Evolutionary conservation across 2,888 invertebrate genomes (phyloP).

Genomic region (Eurytoma adleriae): DNA sequence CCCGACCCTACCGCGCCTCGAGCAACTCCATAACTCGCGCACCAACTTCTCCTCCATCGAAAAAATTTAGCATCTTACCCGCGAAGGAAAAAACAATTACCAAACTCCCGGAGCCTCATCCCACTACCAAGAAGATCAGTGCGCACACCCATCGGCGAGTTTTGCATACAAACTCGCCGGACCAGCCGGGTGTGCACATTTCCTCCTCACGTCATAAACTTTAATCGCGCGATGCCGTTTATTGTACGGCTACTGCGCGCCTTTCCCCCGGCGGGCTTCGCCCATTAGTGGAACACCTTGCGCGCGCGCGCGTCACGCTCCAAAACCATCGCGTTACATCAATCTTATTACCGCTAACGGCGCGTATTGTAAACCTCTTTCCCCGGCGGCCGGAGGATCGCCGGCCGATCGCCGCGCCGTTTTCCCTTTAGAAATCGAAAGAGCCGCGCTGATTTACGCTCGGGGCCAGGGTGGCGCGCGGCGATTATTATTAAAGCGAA

Average conservation of each 20-base stretch:
- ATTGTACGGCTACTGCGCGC: conserved; percentile 11
- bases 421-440: conserved; percentile 54
- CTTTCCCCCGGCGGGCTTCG: conserved; percentile 40
- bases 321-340: conserved; percentile 74
- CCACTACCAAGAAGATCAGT: too few relatives aligned
- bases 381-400: background rate
- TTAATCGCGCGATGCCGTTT: conserved; percentile 30
- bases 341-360: conserved; percentile 72
- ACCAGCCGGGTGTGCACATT: conserved; percentile 2
- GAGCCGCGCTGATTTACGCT: conserved; percentile 25
- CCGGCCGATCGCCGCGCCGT: background rate
- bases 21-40: too few relatives aligned
- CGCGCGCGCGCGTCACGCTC: conserved; percentile 70
- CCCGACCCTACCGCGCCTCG: background rate
- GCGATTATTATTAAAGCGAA: background rate
- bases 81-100: too few relatives aligned
- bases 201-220: conserved; percentile 40
- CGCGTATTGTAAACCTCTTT: conserved; percentile 49
- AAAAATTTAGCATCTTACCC: too few relatives aligned
- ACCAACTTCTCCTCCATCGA: too few relatives aligned
- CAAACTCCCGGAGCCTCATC: too few relatives aligned
- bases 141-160: too few relatives aligned
- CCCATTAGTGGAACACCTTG: conserved; percentile 64
- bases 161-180: background rate
- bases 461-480: background rate